Base-by-base conservation (phyloP, 2,797 vertebrate genomes). In the Alfaro cultratus region DNA sequence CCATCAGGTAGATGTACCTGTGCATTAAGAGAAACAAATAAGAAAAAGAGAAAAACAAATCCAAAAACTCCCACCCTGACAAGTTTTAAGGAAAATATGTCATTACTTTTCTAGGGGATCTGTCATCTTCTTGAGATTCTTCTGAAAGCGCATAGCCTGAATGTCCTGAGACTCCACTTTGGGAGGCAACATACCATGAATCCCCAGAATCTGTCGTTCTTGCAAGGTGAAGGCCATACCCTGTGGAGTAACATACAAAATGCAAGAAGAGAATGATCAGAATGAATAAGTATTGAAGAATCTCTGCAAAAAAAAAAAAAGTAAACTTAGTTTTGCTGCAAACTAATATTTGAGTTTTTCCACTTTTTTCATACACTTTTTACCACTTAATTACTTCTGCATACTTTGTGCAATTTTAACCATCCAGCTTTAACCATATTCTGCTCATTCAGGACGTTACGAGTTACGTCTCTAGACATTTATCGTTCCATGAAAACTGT, bases 1-100 rank as follows among this genome's bases (percentile, higher is more conserved):
- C 98, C 98, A 99, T 99, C 62, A 99, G 94, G 79, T 99, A 99
- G 89, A 99, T 95, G 55, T 99, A 99, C 87, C 98, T 99, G 91
- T 2, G 86, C 71, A 78, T n/a, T 74, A 74, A 76, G 43, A 1
- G 10, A 76, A n/a, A 34, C 31, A 41, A 62, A 34, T 46, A 23
- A 39, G 29, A 34, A 64, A 1, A 34, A 60, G 46, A 36, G 31
- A 67, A 39, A 71, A 49, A n/a, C 5, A n/a, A 45, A 74, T 9
- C 9, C 9, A 39, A 16, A 46, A 41, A 74, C 21, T 41, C 15
- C 36, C 15, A 31, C 23, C 34, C 34, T 8, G 26, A 36, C 9
- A 2, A 34, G 11, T 13, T 46, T 62, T 60, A 67, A 68, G n/a
- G 0, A 5, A 83, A 75, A 64, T 0, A 23, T 8, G 26, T 6